Evolutionary conservation across 2,888 invertebrate genomes (phyloP).

Genomic region (Listrodromus nycthemerus): DNA sequence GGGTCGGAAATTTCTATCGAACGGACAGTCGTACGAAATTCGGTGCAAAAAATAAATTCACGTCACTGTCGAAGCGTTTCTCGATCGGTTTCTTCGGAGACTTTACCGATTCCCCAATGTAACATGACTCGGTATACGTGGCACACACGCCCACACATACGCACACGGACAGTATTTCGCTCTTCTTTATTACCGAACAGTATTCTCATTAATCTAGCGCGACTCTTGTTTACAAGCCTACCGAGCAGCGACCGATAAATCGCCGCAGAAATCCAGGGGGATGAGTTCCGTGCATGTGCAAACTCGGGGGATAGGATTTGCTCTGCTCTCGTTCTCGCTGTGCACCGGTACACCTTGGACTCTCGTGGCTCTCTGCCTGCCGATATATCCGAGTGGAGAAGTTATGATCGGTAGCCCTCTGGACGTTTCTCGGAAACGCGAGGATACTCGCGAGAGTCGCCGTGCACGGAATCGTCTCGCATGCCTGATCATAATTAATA

Average conservation of each 20-base stretch:
- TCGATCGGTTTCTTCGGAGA: conserved; percentile 29
- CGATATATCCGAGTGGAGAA: conserved; percentile 68
- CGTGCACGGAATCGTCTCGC: conserved; percentile 80
- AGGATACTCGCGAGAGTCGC: conserved; percentile 11
- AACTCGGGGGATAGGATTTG: conserved; percentile 3
- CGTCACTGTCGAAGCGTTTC: conserved; percentile 53
- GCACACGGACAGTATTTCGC: conserved; percentile 24
- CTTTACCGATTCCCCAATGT: conserved; percentile 6
- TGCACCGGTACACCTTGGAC: not conserved
- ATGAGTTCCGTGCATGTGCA: conserved; percentile 39
- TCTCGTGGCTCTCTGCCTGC: conserved; percentile 45
- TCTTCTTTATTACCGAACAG: not conserved
- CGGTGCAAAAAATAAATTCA: not conserved
- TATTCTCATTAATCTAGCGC: conserved; percentile 59
- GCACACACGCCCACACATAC: conserved; percentile 52
- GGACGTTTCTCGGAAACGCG: conserved; percentile 68
- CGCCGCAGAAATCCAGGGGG: conserved; percentile 49
- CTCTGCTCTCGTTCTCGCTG: conserved; percentile 22
- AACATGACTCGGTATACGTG: conserved; percentile 59
- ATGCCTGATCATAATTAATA: conserved; percentile 84
- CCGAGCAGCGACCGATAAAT: conserved; percentile 67
- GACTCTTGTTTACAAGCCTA: conserved; percentile 70
- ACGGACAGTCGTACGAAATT: too few species aligned
- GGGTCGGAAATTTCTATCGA: not conserved
- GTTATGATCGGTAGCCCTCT: conserved; percentile 70